phyloP scores from a whole-genome alignment of 2,888 invertebrate genomes.

The Napeogenes sylphis region DNA sequence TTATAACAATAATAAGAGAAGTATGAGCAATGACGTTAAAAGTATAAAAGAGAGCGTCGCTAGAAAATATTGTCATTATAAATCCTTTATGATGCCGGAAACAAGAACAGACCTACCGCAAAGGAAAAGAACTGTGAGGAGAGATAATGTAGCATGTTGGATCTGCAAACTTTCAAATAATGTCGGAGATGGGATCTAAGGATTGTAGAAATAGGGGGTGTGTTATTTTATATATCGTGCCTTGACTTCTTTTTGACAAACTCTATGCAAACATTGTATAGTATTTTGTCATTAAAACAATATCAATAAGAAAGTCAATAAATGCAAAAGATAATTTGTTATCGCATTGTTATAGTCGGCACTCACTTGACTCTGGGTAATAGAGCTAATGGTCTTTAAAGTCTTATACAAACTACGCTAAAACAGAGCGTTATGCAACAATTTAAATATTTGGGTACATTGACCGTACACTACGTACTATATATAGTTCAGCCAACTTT shows the following conservation, averaged over 20 bases:
- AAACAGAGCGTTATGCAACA: too few species aligned
- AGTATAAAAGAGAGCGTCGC: background rate
- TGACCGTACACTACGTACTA: background rate
- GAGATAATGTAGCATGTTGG: slow-evolving; percentile 13
- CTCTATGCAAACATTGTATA: background rate
- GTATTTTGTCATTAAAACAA: background rate
- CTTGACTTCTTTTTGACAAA: background rate
- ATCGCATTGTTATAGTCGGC: background rate
- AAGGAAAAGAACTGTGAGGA: slow-evolving; percentile 25
- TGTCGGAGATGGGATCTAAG: slow-evolving; percentile 10
- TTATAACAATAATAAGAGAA: slow-evolving; percentile 12
- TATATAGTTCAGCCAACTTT: slow-evolving; percentile 12
- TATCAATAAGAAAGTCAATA: too few species aligned
- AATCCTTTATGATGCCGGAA: slow-evolving; percentile 26
- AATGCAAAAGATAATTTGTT: too few species aligned
- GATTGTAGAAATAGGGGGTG: background rate
- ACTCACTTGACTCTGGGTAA: background rate
- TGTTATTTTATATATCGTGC: background rate
- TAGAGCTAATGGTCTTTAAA: too few species aligned
- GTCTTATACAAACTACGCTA: too few species aligned
- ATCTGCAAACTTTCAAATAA: slow-evolving; percentile 13
- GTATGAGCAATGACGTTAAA: slow-evolving; percentile 10
- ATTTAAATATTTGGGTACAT: slow-evolving; percentile 1
- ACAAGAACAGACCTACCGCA: slow-evolving; percentile 25
- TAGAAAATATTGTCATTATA: slow-evolving; percentile 25